Evolutionary conservation across 2,797 vertebrate genomes (phyloP).

Genomic region (Tangara arthus): DNA sequence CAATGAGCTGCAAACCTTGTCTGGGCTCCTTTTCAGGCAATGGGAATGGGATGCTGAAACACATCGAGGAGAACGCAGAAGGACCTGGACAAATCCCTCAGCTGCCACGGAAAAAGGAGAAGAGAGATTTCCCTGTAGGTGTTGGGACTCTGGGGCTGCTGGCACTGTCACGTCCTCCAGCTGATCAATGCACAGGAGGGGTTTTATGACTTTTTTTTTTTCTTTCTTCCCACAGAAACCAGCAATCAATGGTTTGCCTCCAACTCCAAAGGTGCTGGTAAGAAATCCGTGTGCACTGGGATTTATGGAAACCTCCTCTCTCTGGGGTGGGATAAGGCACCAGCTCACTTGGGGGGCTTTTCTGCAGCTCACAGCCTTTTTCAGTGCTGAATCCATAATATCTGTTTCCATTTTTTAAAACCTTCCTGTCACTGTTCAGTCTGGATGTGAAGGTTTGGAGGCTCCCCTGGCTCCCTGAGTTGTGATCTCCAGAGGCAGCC

Average conservation of each 20-base stretch:
- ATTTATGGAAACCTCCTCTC: not conserved
- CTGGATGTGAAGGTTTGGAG: not conserved
- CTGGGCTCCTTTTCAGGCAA: slow-evolving; percentile 75
- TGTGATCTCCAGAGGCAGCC: not conserved
- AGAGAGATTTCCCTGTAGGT: slow-evolving; percentile 91
- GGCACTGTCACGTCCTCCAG: accelerated
- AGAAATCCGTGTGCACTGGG: slow-evolving; percentile 59
- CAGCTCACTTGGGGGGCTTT: not conserved
- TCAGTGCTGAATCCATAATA: not conserved
- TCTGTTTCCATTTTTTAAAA: not conserved
- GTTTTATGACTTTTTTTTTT: slow-evolving; percentile 12
- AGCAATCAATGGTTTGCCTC: slow-evolving; percentile 93
- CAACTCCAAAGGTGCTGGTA: slow-evolving; percentile 98
- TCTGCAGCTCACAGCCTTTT: not conserved
- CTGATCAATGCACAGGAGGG: not conserved
- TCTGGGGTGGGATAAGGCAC: not conserved
- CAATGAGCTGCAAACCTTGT: not conserved
- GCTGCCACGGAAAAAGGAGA: slow-evolving; percentile 87
- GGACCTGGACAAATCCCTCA: slow-evolving; percentile 78
- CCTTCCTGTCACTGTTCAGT: not conserved
- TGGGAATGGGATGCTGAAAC: slow-evolving; percentile 80
- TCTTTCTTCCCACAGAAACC: slow-evolving; percentile 82
- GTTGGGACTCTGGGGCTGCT: not conserved
- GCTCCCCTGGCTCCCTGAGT: not conserved
- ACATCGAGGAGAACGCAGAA: slow-evolving; percentile 78